Conservation (phyloP, 2,888 invertebrate species). For the Listrodromus nycthemerus region DNA sequence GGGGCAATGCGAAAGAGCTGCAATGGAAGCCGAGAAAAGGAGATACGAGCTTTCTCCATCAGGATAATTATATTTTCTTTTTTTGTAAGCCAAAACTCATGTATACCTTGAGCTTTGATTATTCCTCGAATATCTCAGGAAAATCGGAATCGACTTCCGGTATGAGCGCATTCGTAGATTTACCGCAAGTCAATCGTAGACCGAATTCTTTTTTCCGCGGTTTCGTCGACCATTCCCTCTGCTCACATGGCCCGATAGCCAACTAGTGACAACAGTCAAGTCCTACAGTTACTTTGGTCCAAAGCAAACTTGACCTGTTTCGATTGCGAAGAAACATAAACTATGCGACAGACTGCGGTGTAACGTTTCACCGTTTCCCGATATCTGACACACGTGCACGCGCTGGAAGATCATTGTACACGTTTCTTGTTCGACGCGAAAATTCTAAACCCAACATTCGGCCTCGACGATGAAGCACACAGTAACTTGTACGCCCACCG, state of each 20-base stretch:
- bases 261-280: background rate
- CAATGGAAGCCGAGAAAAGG: constrained; percentile 30
- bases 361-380: background rate
- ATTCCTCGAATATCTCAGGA: constrained; percentile 18
- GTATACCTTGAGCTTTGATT: constrained; percentile 57
- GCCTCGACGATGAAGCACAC: constrained; percentile 2
- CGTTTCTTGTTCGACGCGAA: background rate
- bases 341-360: background rate
- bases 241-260: background rate
- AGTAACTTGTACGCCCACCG: constrained; percentile 13
- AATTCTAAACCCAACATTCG: constrained; percentile 21
- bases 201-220: background rate
- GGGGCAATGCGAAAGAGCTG: constrained; percentile 57
- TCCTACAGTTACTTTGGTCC: background rate
- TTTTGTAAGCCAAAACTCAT: background rate
- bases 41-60: constrained; percentile 50
- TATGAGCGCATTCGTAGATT: background rate
- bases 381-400: constrained; percentile 5
- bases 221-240: background rate
- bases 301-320: background rate
- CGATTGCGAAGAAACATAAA: background rate
- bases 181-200: background rate
- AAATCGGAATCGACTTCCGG: background rate
- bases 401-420: constrained; percentile 1
- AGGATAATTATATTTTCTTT: constrained; percentile 59